These are phyloP conservation scores for Dione juno DNA, from an alignment of 2,888 invertebrate species.

Conservation along the genomic window DNA sequence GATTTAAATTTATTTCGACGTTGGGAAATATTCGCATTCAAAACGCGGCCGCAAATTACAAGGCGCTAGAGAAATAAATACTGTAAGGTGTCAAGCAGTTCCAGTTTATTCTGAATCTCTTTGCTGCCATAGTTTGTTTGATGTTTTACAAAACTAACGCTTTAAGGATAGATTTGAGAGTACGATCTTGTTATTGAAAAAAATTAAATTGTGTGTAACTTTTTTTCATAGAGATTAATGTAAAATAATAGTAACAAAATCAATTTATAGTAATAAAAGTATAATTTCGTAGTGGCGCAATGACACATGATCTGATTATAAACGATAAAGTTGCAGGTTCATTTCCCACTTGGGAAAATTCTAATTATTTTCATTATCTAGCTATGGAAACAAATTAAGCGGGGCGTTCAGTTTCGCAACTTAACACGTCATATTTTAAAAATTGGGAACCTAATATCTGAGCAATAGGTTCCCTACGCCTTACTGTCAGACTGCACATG, in stretches of 20 bases:
- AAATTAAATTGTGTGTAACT: no score
- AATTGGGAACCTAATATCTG: not conserved
- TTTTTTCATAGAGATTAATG: no score
- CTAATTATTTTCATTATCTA: not conserved
- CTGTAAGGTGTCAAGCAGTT: conserved; percentile 6
- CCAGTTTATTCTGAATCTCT: conserved; percentile 16
- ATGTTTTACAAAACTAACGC: not conserved
- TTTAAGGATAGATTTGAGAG: not conserved
- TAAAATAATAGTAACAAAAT: no score
- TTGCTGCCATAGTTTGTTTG: not conserved
- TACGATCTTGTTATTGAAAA: no score
- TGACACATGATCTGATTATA: no score
- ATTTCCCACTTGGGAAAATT: no score
- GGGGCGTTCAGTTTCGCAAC: not conserved
- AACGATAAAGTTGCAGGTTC: no score
- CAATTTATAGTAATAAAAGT: no score
- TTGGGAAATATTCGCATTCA: conserved; percentile 5
- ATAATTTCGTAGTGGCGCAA: no score
- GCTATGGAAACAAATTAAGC: not conserved
- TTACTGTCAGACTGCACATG: no score
- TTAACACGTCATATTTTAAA: not conserved
- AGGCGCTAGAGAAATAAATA: conserved; percentile 14
- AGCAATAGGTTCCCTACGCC: not conserved
- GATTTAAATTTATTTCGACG: conserved; percentile 16
- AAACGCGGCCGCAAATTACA: conserved; percentile 15